Conservation (phyloP, 2,888 invertebrate genomes). For the Noctua fimbriata region DNA sequence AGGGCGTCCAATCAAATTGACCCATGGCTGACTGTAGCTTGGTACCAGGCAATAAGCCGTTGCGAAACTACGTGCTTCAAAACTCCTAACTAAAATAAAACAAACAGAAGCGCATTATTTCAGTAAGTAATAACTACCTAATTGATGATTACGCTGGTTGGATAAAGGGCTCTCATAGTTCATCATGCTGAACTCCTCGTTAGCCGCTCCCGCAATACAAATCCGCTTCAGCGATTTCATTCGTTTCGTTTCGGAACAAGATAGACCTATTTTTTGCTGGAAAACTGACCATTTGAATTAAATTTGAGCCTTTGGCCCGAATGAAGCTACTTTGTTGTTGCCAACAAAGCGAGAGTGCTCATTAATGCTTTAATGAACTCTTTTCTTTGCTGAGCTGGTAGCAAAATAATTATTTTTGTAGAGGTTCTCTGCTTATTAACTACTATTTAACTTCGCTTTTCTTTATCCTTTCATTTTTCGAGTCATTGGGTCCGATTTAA, state of each 20-base stretch:
- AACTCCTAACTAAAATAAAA: conserved; percentile 42
- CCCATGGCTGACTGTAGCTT: neutral
- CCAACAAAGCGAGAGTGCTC: conserved; percentile 36
- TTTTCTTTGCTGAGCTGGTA: conserved; percentile 38
- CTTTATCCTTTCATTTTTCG: conserved; percentile 25
- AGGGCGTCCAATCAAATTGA: neutral
- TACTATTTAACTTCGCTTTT: conserved; percentile 37
- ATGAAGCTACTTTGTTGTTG: conserved; percentile 43
- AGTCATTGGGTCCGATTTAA: conserved; percentile 10
- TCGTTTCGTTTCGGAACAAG: conserved; percentile 73
- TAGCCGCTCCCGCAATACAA: conserved; percentile 86
- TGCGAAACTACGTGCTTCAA: conserved; percentile 22
- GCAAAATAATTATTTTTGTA: conserved; percentile 36
- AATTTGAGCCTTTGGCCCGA: conserved; percentile 53
- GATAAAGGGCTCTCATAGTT: conserved; percentile 80
- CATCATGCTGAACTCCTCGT: conserved; percentile 84
- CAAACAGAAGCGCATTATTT: conserved; percentile 61
- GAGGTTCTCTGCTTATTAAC: conserved; percentile 31
- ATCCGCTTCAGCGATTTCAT: conserved; percentile 83
- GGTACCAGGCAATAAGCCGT: conserved; percentile 2
- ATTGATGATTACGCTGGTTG: conserved; percentile 71
- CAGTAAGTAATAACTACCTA: conserved; percentile 66
- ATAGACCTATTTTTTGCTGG: conserved; percentile 76
- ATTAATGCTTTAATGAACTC: conserved; percentile 50
- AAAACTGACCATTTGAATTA: conserved; percentile 75